A percentile compares a stretch with the other conserved stretches of the same genome.
These are phyloP conservation scores for Piscicola geometra DNA, from an alignment of 2,888 invertebrate species.

Conservation along the genomic window DNA sequence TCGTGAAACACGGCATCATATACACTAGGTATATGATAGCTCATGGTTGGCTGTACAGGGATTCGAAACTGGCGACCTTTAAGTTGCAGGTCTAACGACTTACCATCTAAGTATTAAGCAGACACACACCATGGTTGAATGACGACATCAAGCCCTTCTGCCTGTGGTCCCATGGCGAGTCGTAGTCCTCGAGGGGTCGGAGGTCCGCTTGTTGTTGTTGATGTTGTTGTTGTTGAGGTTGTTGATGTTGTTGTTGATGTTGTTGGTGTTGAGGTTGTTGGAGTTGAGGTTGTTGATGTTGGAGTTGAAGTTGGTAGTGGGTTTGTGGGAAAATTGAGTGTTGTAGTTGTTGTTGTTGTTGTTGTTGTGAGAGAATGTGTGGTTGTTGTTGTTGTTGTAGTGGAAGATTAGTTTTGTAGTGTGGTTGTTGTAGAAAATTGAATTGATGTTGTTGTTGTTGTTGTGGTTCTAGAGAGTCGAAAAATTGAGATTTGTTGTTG, in stretches of 20 bases:
- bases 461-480: too few species aligned
- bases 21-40: too few species aligned
- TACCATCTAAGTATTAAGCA: too few species aligned
- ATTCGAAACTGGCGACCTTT: too few species aligned
- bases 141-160: conserved; percentile 21
- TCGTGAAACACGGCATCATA: too few species aligned
- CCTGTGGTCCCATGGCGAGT: conserved; percentile 44
- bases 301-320: too few species aligned
- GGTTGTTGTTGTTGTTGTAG: background rate
- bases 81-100: too few species aligned
- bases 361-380: background rate
- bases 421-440: background rate
- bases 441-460: too few species aligned
- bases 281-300: background rate
- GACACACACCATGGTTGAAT: conserved; percentile 14
- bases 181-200: conserved; percentile 43
- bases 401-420: background rate
- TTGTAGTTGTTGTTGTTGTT: background rate
- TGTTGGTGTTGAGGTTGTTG: background rate
- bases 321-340: background rate
- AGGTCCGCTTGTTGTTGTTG: conserved; percentile 23
- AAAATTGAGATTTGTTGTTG: too few species aligned
- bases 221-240: background rate
- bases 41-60: too few species aligned
- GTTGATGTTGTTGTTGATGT: background rate